phyloP scores from a whole-genome alignment of 2,113 vertebrate species.

The Epinephelus moara region DNA sequence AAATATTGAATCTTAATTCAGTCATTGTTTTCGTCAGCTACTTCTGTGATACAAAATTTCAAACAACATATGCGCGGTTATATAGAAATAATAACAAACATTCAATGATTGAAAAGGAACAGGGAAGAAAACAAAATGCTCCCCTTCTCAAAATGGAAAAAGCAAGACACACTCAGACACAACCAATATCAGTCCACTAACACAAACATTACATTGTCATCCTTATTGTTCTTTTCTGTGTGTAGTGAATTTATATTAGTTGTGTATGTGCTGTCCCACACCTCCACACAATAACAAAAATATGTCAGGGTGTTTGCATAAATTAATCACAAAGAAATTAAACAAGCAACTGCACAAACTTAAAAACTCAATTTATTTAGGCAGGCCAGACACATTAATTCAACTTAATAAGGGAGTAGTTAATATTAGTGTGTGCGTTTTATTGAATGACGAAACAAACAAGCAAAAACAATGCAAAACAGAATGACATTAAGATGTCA shows the following conservation, averaged over 20 bases:
- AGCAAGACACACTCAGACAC: slow-evolving; percentile 19
- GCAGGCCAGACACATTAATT: slow-evolving; percentile 2
- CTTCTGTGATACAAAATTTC: neutral
- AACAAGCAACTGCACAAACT: slow-evolving; percentile 18
- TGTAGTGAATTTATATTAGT: slow-evolving; percentile 22
- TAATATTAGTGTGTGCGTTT: too few species aligned
- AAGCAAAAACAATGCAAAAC: neutral
- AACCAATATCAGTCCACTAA: slow-evolving; percentile 16
- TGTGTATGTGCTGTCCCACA: slow-evolving; percentile 1
- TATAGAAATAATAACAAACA: neutral
- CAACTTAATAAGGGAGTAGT: neutral
- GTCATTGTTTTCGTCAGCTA: neutral
- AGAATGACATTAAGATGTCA: neutral
- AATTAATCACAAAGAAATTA: slow-evolving; percentile 10
- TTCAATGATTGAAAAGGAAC: slow-evolving; percentile 11
- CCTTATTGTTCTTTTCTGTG: neutral
- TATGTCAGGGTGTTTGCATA: neutral
- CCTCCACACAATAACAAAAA: slow-evolving; percentile 15
- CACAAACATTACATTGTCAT: neutral
- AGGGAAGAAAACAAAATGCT: neutral
- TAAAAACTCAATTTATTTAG: neutral
- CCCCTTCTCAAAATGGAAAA: neutral
- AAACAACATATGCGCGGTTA: neutral
- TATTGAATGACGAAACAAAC: neutral
- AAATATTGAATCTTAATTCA: neutral